Evolutionary conservation across 2,113 vertebrate species (phyloP).

Genomic region (Ceratotherium simum): DNA sequence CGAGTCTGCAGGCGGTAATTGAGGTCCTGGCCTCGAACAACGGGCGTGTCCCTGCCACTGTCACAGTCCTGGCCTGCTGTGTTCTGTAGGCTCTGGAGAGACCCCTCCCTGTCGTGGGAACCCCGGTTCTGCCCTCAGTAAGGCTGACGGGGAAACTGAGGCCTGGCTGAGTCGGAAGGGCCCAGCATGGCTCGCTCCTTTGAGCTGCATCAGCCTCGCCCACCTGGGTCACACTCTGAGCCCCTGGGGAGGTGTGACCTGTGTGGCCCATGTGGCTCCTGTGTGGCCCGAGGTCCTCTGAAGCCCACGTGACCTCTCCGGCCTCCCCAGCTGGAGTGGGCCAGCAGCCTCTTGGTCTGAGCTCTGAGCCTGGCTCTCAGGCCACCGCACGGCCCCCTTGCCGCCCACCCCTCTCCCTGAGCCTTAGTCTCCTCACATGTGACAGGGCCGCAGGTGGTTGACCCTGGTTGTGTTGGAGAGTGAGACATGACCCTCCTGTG

Average conservation of each 20-base stretch:
- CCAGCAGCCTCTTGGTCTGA: accelerated
- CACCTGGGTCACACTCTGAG: neutral
- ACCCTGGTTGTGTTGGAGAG: neutral
- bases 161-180: neutral
- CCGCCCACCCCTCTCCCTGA: accelerated
- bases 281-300: accelerated
- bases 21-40: constrained; percentile 72
- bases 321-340: accelerated
- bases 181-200: accelerated
- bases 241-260: neutral
- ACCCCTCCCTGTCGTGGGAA: accelerated
- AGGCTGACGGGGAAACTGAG: neutral
- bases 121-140: neutral
- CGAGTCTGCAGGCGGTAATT: constrained; percentile 77
- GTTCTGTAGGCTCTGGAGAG: neutral
- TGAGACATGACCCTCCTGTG: accelerated
- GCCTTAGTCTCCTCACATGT: no score
- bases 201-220: no score
- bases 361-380: neutral
- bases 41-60: neutral
- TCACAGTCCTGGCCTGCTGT: neutral
- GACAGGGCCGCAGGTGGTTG: neutral
- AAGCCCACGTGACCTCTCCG: accelerated
- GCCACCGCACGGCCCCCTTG: accelerated
- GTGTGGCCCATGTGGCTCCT: neutral